Evolutionary conservation across 2,888 invertebrate genomes (phyloP).

Genomic region (Arctia plantaginis): DNA sequence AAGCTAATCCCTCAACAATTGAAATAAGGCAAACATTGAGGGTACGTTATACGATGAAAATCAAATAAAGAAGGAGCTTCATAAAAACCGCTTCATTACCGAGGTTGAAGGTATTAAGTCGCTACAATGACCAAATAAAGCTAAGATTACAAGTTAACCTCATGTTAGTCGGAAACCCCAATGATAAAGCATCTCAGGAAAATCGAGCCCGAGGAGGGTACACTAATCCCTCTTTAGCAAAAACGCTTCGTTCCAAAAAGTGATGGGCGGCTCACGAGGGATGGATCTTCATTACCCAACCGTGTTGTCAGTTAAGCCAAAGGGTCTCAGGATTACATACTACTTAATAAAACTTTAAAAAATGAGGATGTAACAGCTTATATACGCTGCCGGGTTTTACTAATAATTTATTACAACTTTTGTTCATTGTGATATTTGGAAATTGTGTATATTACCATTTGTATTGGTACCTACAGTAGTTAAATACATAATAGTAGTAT

Average conservation of each 20-base stretch:
- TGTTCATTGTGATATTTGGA: constrained; percentile 6
- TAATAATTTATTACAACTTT: constrained; percentile 28
- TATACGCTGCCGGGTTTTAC: constrained; percentile 36
- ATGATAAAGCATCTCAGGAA: constrained; percentile 86
- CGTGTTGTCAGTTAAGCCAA: constrained; percentile 84
- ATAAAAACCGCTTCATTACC: constrained; percentile 81
- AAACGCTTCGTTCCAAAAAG: constrained; percentile 86
- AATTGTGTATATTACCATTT: not conserved
- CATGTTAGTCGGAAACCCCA: constrained; percentile 85
- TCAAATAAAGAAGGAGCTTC: constrained; percentile 73
- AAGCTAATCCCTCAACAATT: constrained; percentile 53
- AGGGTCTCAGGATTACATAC: constrained; percentile 80
- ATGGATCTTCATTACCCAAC: constrained; percentile 84
- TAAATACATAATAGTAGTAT: constrained; percentile 15
- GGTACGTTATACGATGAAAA: constrained; percentile 51
- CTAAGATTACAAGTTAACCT: constrained; percentile 87
- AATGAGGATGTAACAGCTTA: constrained; percentile 47
- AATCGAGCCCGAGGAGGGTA: constrained; percentile 83
- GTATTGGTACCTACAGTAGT: not conserved
- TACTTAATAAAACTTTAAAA: constrained; percentile 79
- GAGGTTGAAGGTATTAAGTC: constrained; percentile 79
- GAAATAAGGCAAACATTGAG: constrained; percentile 53
- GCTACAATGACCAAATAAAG: constrained; percentile 83
- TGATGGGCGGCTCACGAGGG: constrained; percentile 84
- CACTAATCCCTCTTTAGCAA: constrained; percentile 86